Percentiles rank a stretch among this genome's conserved stretches.
Evolutionary conservation across 2,888 invertebrate genomes (phyloP).

Genomic region (Tetranychus piercei): DNA sequence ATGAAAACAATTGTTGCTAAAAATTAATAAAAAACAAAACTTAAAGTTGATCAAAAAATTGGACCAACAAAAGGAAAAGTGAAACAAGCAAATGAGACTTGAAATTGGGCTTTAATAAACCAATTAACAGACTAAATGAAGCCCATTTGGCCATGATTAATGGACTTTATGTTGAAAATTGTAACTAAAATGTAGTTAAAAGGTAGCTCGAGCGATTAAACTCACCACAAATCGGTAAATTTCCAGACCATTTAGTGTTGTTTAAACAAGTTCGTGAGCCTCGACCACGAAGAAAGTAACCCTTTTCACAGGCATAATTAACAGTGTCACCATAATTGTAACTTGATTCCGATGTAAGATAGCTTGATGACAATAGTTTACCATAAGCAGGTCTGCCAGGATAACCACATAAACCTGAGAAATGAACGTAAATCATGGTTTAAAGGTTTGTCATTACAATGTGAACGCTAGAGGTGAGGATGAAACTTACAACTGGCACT

Average conservation of each 20-base stretch:
- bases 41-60: too few species aligned
- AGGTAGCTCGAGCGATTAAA: constrained; percentile 4
- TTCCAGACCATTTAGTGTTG: constrained; percentile 30
- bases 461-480: too few species aligned
- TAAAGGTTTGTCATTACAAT: background rate
- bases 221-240: constrained; percentile 31
- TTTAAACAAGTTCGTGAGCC: constrained; percentile 29
- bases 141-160: too few species aligned
- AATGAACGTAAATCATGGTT: background rate
- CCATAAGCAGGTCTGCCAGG: constrained; percentile 31
- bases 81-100: too few species aligned
- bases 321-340: constrained; percentile 23
- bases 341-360: constrained; percentile 15
- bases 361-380: constrained; percentile 12
- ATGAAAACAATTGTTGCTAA: too few species aligned
- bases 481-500: too few species aligned
- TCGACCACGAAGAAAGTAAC: constrained; percentile 28
- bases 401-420: constrained; percentile 28
- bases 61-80: too few species aligned
- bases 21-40: too few species aligned
- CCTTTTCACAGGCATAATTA: constrained; percentile 27
- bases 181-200: background rate
- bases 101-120: too few species aligned
- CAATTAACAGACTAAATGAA: too few species aligned
- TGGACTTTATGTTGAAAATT: too few species aligned